These are phyloP conservation scores for Mythimna loreyi DNA, from an alignment of 2,888 invertebrate species.

Conservation along the genomic window DNA sequence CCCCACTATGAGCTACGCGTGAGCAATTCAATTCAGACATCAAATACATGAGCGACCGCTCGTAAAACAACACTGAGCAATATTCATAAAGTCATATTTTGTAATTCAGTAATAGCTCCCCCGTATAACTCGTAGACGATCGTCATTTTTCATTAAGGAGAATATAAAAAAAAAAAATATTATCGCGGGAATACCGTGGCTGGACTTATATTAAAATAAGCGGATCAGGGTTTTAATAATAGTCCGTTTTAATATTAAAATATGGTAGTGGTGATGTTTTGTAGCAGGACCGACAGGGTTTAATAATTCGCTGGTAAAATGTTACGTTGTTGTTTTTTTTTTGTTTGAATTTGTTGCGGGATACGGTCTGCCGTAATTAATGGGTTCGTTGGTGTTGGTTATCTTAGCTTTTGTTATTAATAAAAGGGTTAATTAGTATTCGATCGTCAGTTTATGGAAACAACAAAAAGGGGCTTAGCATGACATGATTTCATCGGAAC, in stretches of 20 bases:
- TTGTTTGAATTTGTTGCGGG: slow-evolving; percentile 3
- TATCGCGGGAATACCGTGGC: slow-evolving; percentile 43
- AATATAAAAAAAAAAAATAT: slow-evolving; percentile 59
- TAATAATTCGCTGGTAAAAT: slow-evolving; percentile 44
- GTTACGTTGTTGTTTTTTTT: slow-evolving; percentile 21
- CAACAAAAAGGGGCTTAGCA: too few relatives aligned
- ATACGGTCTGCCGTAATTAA: slow-evolving; percentile 21
- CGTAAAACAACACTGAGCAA: slow-evolving; percentile 50
- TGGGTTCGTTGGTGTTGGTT: slow-evolving; percentile 1
- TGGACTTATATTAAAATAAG: slow-evolving; percentile 56
- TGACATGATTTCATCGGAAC: too few relatives aligned
- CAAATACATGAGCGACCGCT: slow-evolving; percentile 21
- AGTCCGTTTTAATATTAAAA: slow-evolving; percentile 57
- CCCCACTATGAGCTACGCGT: slow-evolving; percentile 23
- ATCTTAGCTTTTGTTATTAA: not conserved
- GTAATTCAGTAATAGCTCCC: slow-evolving; percentile 47
- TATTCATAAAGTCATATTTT: slow-evolving; percentile 57
- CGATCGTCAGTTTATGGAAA: too few relatives aligned
- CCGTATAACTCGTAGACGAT: slow-evolving; percentile 40
- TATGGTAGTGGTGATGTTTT: slow-evolving; percentile 46
- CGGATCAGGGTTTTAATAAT: slow-evolving; percentile 60
- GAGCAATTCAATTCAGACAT: slow-evolving; percentile 43
- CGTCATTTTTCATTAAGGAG: slow-evolving; percentile 59
- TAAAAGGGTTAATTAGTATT: not conserved
- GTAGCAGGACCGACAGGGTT: slow-evolving; percentile 23